phyloP scores from a whole-genome alignment of 2,113 vertebrate genomes.

The Thermophis baileyi region DNA sequence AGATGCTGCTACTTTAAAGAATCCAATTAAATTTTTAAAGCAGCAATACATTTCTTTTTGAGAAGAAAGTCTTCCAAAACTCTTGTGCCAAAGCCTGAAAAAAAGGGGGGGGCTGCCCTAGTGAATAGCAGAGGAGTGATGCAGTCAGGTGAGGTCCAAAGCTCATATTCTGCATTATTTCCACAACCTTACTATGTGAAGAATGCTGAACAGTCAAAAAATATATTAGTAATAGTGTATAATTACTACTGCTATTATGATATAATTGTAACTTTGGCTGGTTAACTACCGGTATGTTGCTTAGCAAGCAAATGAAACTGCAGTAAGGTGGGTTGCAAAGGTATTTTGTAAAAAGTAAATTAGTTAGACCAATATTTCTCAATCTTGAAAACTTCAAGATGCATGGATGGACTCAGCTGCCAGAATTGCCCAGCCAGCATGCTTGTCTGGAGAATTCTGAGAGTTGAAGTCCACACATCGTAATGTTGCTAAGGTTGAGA shows the following conservation, averaged over 20 bases:
- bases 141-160: not conserved
- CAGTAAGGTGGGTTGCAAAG: not conserved
- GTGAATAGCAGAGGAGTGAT: not conserved
- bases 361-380: not conserved
- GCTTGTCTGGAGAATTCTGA: not conserved
- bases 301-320: not conserved
- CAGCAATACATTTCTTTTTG: not conserved
- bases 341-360: not conserved
- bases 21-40: not conserved
- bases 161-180: not conserved
- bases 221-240: not conserved
- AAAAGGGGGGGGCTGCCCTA: not conserved
- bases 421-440: no score
- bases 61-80: not conserved
- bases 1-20: not conserved
- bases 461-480: not conserved
- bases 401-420: not conserved
- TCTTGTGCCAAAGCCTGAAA: not conserved
- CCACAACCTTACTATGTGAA: not conserved
- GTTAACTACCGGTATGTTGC: not conserved
- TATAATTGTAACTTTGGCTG: not conserved
- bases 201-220: not conserved
- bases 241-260: not conserved
- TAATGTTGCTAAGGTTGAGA: not conserved
- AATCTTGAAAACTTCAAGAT: not conserved